phyloP scores from a whole-genome alignment of 2,113 vertebrate genomes.

The Catharus bicknelli region DNA sequence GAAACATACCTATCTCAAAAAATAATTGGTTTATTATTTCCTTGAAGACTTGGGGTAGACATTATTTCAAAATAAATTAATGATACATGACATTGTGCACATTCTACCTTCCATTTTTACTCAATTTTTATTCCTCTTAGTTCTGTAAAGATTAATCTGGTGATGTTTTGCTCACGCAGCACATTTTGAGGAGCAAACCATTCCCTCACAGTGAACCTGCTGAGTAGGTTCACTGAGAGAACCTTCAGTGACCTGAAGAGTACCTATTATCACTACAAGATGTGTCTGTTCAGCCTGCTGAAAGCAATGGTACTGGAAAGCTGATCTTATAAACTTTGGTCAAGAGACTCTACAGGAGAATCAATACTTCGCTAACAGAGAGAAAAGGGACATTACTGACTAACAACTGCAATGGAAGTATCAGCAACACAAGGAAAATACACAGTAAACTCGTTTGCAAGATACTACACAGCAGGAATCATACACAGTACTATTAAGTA shows the following conservation, averaged over 20 bases:
- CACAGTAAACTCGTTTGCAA: neutral
- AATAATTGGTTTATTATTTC: neutral
- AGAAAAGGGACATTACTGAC: neutral
- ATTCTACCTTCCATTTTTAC: neutral
- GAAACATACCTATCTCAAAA: neutral
- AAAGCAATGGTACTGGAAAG: neutral
- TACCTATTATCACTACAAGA: neutral
- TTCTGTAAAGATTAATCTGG: neutral
- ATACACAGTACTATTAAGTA: neutral
- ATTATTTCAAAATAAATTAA: neutral
- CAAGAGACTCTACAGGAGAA: neutral
- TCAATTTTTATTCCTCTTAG: neutral
- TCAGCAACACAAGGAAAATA: neutral
- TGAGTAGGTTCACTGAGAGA: too few relatives aligned
- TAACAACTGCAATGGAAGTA: neutral
- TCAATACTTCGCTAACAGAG: neutral
- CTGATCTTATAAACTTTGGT: neutral
- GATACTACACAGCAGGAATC: neutral
- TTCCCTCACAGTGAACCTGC: neutral
- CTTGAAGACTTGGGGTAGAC: neutral
- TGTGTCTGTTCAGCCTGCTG: neutral
- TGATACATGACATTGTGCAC: neutral
- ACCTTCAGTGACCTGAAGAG: neutral
- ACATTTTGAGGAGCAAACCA: fast-evolving
- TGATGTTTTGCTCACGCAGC: neutral